Evolutionary conservation across 2,888 invertebrate species (phyloP), one percentile per base, ranked within the genome.

Genomic region (Clusia tigrina): DNA sequence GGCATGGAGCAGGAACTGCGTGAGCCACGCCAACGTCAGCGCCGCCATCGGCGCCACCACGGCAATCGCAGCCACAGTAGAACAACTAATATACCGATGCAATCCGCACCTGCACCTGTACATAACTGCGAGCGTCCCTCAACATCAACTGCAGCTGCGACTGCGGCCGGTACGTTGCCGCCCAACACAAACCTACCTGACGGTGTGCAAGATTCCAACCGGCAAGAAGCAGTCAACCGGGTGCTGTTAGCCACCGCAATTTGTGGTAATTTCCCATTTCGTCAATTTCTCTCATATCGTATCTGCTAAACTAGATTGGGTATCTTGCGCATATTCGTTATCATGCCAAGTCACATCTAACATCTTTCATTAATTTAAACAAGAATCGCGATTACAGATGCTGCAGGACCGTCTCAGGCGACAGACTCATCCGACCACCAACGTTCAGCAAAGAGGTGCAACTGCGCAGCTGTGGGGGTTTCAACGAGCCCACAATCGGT

Each of bases 1-100:
- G 85, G 85, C 15, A 82, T 86, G 77, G 85, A 86, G 20, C 81
- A 82, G 64, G 85, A 85, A 68, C 74, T 81, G 26, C 73, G 80
- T 2, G 82, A 71, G 53, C 77, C 81, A 1, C 74, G 78, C 1
- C 78, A 78, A 2, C 65, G 69, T 2, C 79, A 80, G 48, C 74
- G 78, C 0, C 74, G 71, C 1, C 72, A 72, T 5, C 70, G 74
- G 3, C 74, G 74, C 6, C 74, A 72, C 1, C 76, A 69, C 37
- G 69, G 72, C 63, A 63, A 60, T 0, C 64, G 73, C 2, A 72
- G 71, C 6, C 71, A 76, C 0, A 68, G 68, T 25, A 73, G 78
- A 0, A 75, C 71, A 2, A 62, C 72, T 1, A 79, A 78, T 54
- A 79, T 70, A 54, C 70, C 69, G 23, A 75, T 78, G 2, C 63